Conservation (phyloP, 2,888 invertebrate species). For the Stenolophus ochropezus region DNA sequence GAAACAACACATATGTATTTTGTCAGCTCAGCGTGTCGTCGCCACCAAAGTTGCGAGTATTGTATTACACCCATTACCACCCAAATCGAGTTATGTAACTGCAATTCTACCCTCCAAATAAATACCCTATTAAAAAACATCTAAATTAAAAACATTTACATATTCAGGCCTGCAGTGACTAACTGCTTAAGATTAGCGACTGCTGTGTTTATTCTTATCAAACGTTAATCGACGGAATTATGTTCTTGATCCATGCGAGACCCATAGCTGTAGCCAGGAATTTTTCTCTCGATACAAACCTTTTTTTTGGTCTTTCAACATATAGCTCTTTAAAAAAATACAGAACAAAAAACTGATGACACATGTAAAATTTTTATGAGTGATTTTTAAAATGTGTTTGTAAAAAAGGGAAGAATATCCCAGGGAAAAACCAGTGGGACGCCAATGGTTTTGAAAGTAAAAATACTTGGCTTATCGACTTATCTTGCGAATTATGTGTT, state of each 20-base stretch:
- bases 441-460: not conserved
- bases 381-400: not conserved
- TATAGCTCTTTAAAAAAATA: too few species aligned
- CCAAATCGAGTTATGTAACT: not conserved
- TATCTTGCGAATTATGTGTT: constrained; percentile 50
- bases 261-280: not conserved
- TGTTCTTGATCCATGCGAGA: constrained; percentile 24
- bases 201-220: constrained; percentile 12
- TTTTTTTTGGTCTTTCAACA: too few species aligned
- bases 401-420: not conserved
- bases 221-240: constrained; percentile 34
- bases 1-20: not conserved
- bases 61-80: not conserved
- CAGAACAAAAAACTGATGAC: too few species aligned
- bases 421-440: not conserved
- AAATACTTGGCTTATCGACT: constrained; percentile 38
- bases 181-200: constrained; percentile 10
- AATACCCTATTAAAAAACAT: too few species aligned
- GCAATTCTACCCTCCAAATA: too few species aligned
- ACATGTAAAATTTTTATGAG: too few species aligned
- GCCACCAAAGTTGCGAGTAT: not conserved
- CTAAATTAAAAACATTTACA: constrained; percentile 4
- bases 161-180: not conserved
- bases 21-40: not conserved
- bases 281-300: not conserved